Evolutionary conservation across 2,888 invertebrate species (phyloP).

Genomic region (Osmoderma eremita): DNA sequence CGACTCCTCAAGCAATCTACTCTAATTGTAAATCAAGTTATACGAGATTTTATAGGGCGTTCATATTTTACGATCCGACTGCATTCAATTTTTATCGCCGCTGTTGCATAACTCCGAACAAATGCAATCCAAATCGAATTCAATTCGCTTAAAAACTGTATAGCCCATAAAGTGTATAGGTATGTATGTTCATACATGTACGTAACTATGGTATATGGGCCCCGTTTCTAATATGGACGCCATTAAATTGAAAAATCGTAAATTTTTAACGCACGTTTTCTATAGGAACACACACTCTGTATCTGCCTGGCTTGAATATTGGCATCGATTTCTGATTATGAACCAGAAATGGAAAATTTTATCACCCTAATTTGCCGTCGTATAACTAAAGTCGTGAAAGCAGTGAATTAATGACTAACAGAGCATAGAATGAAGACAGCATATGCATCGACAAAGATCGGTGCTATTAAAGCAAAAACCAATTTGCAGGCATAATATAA

Average conservation of each 20-base stretch:
- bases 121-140: slow-evolving; percentile 18
- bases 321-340: slow-evolving; percentile 2
- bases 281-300: slow-evolving; percentile 3
- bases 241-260: slow-evolving; percentile 29
- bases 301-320: not conserved
- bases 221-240: slow-evolving; percentile 6
- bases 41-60: slow-evolving; percentile 17
- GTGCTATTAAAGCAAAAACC: no score
- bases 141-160: slow-evolving; percentile 32
- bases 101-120: slow-evolving; percentile 12
- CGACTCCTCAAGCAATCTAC: slow-evolving; percentile 15
- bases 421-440: no score
- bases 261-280: slow-evolving; percentile 13
- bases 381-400: no score
- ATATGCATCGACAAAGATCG: no score
- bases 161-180: slow-evolving; percentile 12
- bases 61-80: slow-evolving; percentile 23
- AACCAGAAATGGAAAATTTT: slow-evolving; percentile 3
- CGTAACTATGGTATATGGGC: not conserved
- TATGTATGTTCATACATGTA: not conserved
- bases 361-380: no score
- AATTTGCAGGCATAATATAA: no score
- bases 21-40: slow-evolving; percentile 32
- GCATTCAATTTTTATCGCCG: slow-evolving; percentile 17
- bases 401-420: no score